A percentile compares a stretch with the other conserved stretches of the same genome.
These are phyloP conservation scores for Parauchenoglanis punctatus DNA, from an alignment of 2,797 vertebrate species.

Conservation along the genomic window DNA sequence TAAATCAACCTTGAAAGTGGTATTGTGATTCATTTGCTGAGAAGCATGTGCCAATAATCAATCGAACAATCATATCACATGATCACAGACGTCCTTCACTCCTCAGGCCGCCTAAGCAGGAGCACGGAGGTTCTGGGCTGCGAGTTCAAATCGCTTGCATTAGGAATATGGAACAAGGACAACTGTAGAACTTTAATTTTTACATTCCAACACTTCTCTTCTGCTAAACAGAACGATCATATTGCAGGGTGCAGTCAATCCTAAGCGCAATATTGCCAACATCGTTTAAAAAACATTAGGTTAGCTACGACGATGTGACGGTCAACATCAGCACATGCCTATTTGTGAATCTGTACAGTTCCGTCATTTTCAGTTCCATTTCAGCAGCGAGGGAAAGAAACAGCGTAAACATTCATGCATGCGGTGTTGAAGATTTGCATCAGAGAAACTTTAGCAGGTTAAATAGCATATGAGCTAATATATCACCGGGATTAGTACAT, in stretches of 20 bases:
- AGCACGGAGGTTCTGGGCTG: background rate
- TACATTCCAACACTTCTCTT: background rate
- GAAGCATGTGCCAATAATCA: slow-evolving; percentile 2
- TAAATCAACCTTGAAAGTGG: background rate
- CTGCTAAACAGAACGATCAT: background rate
- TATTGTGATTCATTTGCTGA: background rate
- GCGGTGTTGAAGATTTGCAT: slow-evolving; percentile 4
- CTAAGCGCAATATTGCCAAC: background rate
- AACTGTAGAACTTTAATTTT: background rate
- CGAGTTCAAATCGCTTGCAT: background rate
- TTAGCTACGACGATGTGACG: background rate
- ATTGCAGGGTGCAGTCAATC: background rate
- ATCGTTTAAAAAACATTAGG: background rate
- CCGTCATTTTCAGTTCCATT: background rate
- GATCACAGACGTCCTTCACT: background rate
- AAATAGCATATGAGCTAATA: background rate
- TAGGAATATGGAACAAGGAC: background rate
- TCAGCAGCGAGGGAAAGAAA: background rate
- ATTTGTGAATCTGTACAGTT: background rate
- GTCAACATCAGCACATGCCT: background rate
- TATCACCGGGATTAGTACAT: background rate
- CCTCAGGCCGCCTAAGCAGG: background rate
- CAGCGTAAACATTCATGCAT: slow-evolving; percentile 22
- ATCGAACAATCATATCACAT: background rate
- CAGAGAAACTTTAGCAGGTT: background rate